Conservation (phyloP, 2,888 invertebrate genomes). For the Drosophila mettleri region DNA sequence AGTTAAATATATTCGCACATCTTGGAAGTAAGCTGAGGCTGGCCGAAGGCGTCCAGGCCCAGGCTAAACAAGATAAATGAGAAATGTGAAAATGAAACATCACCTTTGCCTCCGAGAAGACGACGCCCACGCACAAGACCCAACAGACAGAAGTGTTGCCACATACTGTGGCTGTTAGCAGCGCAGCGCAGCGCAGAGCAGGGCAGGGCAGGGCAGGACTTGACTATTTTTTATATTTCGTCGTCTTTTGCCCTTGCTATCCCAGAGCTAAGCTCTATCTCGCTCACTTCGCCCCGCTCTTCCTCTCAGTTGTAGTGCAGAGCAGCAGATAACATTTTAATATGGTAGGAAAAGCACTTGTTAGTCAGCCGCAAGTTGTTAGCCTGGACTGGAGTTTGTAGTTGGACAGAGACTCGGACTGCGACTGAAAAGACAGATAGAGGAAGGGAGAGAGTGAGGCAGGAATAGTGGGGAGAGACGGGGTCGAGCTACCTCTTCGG, state of each 20-base stretch:
- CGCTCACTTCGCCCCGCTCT: background rate
- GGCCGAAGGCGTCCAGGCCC: slow-evolving; percentile 47
- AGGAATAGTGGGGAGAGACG: background rate
- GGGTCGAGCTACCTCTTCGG: slow-evolving; percentile 32
- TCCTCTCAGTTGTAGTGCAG: slow-evolving; percentile 20
- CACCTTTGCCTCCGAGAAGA: slow-evolving; percentile 72
- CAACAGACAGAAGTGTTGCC: slow-evolving; percentile 30
- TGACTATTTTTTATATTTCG: slow-evolving; percentile 57
- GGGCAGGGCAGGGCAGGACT: slow-evolving; percentile 39
- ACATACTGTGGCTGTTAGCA: slow-evolving; percentile 59
- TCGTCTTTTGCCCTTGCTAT: slow-evolving; percentile 8
- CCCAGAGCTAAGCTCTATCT: slow-evolving; percentile 20
- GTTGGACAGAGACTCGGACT: slow-evolving; percentile 19
- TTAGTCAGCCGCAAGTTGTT: slow-evolving; percentile 69
- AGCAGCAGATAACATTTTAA: slow-evolving; percentile 80
- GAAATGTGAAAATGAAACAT: slow-evolving; percentile 84
- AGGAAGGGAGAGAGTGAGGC: background rate
- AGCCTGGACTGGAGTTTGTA: slow-evolving; percentile 38
- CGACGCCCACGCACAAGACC: slow-evolving; percentile 35
- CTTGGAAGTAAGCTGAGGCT: slow-evolving; percentile 18
- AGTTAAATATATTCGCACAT: slow-evolving; percentile 45
- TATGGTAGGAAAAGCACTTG: slow-evolving; percentile 72
- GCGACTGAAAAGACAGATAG: background rate
- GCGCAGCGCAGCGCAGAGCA: slow-evolving; percentile 34
- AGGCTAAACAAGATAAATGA: slow-evolving; percentile 83